These are phyloP conservation scores for Melanotus villosus DNA, from an alignment of 2,888 invertebrate genomes.

Conservation along the genomic window DNA sequence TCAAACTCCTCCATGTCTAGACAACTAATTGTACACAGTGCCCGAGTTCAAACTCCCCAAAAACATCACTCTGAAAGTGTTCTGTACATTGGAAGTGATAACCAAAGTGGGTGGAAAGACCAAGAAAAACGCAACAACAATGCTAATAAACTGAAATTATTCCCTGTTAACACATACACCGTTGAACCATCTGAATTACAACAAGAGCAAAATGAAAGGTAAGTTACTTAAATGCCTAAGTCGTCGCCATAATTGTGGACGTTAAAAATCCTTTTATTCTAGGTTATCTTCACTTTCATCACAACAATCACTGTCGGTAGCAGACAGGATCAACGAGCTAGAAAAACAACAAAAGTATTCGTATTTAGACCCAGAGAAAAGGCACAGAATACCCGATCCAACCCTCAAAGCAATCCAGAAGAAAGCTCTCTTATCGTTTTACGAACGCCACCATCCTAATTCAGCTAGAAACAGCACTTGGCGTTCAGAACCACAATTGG, in stretches of 20 bases:
- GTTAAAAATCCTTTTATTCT: slow-evolving; percentile 14
- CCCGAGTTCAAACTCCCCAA: slow-evolving; percentile 83
- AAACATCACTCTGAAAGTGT: slow-evolving; percentile 85
- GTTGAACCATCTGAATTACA: slow-evolving; percentile 66
- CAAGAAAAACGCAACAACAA: slow-evolving; percentile 66
- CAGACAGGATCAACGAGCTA: slow-evolving; percentile 77
- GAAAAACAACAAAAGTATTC: slow-evolving; percentile 77
- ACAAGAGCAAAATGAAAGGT: slow-evolving; percentile 48
- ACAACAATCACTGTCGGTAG: slow-evolving; percentile 73
- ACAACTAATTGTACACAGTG: slow-evolving; percentile 83
- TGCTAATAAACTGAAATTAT: slow-evolving; percentile 74
- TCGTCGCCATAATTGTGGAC: too few relatives aligned
- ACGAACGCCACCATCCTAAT: slow-evolving; percentile 78
- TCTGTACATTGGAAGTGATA: slow-evolving; percentile 72
- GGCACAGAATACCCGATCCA: slow-evolving; percentile 79
- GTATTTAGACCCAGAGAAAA: slow-evolving; percentile 81
- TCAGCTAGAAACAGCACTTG: slow-evolving; percentile 64
- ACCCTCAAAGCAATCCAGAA: slow-evolving; percentile 87
- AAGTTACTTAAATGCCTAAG: neutral
- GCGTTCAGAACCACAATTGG: slow-evolving; percentile 74
- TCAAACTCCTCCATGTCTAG: slow-evolving; percentile 61
- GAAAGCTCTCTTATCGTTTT: slow-evolving; percentile 85
- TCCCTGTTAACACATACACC: slow-evolving; percentile 80
- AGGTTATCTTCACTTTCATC: slow-evolving; percentile 62
- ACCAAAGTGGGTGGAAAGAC: slow-evolving; percentile 61